Conservation (phyloP, 2,888 invertebrate species). For the Parnassius apollo region DNA sequence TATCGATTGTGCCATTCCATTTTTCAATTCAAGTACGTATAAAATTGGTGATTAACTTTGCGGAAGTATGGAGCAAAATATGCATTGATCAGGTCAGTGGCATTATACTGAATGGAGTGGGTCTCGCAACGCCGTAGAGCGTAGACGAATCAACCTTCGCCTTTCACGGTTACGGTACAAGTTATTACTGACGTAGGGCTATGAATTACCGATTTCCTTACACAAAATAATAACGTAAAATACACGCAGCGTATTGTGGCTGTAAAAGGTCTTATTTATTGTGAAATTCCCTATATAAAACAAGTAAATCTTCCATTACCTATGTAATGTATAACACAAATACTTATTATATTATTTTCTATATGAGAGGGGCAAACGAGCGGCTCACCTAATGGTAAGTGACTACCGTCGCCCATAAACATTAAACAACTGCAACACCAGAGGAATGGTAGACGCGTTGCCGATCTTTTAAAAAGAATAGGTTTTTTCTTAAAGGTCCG, state of each 20-base stretch:
- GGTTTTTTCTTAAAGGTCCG: too few species aligned
- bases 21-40: background rate
- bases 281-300: too few species aligned
- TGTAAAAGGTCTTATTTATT: background rate
- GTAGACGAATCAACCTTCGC: constrained; percentile 21
- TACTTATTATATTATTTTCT: too few species aligned
- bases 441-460: too few species aligned
- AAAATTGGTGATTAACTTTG: background rate
- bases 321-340: too few species aligned
- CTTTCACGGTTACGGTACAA: constrained; percentile 21
- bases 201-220: background rate
- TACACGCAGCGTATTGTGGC: background rate
- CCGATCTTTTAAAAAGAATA: too few species aligned
- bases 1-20: too few species aligned
- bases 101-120: constrained; percentile 18
- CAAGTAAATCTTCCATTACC: too few species aligned
- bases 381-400: too few species aligned
- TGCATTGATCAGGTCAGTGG: constrained; percentile 26
- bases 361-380: too few species aligned
- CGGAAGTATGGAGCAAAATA: constrained; percentile 16
- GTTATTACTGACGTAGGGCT: constrained; percentile 4
- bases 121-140: constrained; percentile 12
- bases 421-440: too few species aligned
- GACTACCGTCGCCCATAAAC: too few species aligned
- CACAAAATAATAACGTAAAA: background rate